Evolutionary conservation across 2,113 vertebrate species (phyloP).

Genomic region (Bungarus multicinctus): DNA sequence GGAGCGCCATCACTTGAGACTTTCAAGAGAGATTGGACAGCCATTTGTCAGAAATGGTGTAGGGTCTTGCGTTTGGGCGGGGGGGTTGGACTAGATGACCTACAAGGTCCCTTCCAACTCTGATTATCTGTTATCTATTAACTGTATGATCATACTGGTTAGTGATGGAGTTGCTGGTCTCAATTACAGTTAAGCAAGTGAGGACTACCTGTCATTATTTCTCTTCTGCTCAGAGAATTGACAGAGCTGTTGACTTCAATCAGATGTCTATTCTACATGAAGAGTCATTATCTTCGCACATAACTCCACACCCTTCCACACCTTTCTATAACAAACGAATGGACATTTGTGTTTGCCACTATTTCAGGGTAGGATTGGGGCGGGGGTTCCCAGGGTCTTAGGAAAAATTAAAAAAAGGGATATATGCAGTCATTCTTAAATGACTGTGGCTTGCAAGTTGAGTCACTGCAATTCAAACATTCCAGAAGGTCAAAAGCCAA

Average conservation of each 20-base stretch:
- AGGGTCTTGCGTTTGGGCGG: too few relatives aligned
- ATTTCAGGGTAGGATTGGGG: neutral
- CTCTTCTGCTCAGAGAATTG: neutral
- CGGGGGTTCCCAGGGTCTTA: neutral
- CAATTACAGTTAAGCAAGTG: neutral
- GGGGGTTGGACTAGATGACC: too few relatives aligned
- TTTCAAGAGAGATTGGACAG: too few relatives aligned
- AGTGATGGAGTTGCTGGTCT: neutral
- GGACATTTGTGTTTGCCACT: neutral
- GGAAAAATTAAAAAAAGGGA: neutral
- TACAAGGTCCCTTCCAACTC: too few relatives aligned
- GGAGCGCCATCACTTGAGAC: too few relatives aligned
- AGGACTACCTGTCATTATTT: neutral
- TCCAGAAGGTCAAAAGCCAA: conserved; percentile 25
- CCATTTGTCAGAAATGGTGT: too few relatives aligned
- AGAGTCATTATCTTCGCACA: neutral
- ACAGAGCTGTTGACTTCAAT: neutral
- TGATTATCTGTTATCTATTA: too few relatives aligned
- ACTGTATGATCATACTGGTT: neutral
- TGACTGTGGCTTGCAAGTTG: neutral
- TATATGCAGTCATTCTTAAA: neutral
- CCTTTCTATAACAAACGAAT: neutral
- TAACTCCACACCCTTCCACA: neutral
- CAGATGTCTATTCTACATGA: neutral
- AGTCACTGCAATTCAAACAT: neutral